These are phyloP conservation scores for Pteropus alecto DNA, from an alignment of 2,113 vertebrate genomes.

Conservation along the genomic window DNA sequence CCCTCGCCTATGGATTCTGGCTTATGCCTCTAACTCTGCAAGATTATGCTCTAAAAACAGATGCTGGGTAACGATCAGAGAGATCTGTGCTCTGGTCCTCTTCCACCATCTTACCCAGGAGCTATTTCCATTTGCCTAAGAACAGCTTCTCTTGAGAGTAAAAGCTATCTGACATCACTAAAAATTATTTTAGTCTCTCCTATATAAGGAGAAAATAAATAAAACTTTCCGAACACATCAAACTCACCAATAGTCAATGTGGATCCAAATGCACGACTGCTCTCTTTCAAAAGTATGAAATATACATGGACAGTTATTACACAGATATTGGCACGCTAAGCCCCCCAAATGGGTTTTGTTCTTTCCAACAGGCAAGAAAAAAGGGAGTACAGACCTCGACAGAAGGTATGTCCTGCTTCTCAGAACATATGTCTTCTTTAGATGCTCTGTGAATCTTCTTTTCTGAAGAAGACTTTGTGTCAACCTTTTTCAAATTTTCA, in stretches of 20 bases:
- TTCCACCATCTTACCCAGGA: neutral
- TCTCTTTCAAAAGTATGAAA: neutral
- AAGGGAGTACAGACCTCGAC: conserved; percentile 79
- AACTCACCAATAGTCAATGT: neutral
- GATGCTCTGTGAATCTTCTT: conserved; percentile 78
- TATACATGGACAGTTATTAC: neutral
- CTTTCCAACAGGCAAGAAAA: neutral
- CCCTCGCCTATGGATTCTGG: neutral
- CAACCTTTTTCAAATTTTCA: conserved; percentile 81
- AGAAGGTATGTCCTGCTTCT: conserved; percentile 76
- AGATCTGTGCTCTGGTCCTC: neutral
- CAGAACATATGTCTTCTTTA: conserved; percentile 80
- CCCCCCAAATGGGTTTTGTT: neutral
- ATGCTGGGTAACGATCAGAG: neutral
- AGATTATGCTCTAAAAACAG: neutral
- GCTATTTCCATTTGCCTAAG: neutral
- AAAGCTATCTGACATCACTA: neutral
- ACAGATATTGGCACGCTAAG: neutral
- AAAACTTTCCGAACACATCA: neutral
- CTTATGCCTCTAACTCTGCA: neutral
- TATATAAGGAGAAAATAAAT: neutral
- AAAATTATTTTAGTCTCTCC: neutral
- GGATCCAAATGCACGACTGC: neutral
- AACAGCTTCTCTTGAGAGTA: neutral
- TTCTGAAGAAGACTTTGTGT: conserved; percentile 78